These are phyloP conservation scores for Scopus umbretta DNA, from an alignment of 2,113 vertebrate species.

Conservation along the genomic window DNA sequence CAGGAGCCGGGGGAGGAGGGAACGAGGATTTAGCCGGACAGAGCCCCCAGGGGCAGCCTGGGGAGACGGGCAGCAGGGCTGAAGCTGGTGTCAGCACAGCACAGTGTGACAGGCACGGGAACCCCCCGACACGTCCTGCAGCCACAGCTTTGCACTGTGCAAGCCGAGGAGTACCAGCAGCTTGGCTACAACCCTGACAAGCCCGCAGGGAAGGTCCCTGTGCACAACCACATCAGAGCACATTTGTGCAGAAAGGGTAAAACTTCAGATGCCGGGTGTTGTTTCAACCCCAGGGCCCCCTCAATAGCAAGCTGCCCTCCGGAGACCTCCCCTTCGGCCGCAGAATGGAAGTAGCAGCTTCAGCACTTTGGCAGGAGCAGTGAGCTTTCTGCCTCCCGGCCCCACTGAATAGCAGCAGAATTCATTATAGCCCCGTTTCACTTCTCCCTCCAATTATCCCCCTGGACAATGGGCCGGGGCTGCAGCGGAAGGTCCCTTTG, in stretches of 20 bases:
- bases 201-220: background rate
- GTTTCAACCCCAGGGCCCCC: conserved; percentile 10
- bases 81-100: background rate
- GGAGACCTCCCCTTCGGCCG: background rate
- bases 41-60: background rate
- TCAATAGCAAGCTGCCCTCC: background rate
- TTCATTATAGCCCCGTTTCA: conserved; percentile 67
- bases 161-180: background rate
- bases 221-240: background rate
- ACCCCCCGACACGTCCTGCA: background rate
- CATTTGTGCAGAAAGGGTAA: background rate
- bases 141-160: background rate
- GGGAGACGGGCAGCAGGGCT: background rate
- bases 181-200: background rate
- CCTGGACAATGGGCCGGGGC: background rate
- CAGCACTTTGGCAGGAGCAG: conserved; percentile 68
- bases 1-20: rapidly evolving
- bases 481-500: conserved; percentile 5
- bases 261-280: background rate
- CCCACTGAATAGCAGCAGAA: conserved; percentile 67
- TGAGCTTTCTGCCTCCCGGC: conserved; percentile 63
- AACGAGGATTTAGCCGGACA: background rate
- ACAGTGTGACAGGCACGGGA: background rate
- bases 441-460: conserved; percentile 22
- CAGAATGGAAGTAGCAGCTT: conserved; percentile 61